Evolutionary conservation across 2,888 invertebrate species (phyloP).

Genomic region (Dryobota labecula): DNA sequence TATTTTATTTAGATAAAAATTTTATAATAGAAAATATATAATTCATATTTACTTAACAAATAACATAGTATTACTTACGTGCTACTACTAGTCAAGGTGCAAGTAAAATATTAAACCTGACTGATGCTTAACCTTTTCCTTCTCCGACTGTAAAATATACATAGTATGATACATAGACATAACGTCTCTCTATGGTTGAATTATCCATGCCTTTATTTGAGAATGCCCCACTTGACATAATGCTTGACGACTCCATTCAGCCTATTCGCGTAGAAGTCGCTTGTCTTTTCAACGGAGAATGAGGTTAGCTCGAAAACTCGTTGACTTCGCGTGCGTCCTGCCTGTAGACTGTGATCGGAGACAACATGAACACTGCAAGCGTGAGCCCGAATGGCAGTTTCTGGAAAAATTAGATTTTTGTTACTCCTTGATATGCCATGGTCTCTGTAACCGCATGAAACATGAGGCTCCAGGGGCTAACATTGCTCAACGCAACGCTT

Average conservation of each 20-base stretch:
- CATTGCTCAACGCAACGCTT: too few relatives aligned
- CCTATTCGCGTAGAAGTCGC: constrained; percentile 67
- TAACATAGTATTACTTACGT: not conserved
- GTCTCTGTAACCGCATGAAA: too few relatives aligned
- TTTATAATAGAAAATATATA: too few relatives aligned
- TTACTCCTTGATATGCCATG: too few relatives aligned
- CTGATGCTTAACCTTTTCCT: not conserved
- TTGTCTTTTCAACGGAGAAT: constrained; percentile 69
- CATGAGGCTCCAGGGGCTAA: too few relatives aligned
- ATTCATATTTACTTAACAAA: not conserved
- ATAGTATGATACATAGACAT: too few relatives aligned
- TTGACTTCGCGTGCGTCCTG: constrained; percentile 68
- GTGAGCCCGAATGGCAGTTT: too few relatives aligned
- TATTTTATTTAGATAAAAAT: not conserved
- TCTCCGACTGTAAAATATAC: not conserved
- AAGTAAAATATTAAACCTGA: not conserved
- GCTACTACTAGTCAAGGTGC: not conserved
- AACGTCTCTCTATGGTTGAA: not conserved
- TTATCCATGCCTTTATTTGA: not conserved
- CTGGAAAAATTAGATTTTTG: too few relatives aligned
- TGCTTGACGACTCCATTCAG: constrained; percentile 77
- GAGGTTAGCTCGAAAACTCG: constrained; percentile 54
- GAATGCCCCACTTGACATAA: constrained; percentile 70
- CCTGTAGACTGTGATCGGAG: constrained; percentile 71
- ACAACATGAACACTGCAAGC: constrained; percentile 56